Conservation (phyloP, 2,888 invertebrate species). For the Mechanitis mazaeus region DNA sequence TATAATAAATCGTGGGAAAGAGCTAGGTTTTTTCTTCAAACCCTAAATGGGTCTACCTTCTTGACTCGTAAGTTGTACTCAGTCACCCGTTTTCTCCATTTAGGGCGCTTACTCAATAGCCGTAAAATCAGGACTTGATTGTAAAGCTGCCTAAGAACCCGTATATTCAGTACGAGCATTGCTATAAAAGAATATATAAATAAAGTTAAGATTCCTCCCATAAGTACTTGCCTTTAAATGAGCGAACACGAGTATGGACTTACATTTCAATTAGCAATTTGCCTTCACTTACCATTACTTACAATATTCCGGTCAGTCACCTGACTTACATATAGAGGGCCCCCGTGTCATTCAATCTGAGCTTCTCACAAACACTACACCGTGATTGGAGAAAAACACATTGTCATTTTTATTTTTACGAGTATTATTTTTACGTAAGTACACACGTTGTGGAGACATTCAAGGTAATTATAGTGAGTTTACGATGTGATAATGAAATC, state of each 20-base stretch:
- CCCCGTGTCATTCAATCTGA: constrained; percentile 15
- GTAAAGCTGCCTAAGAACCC: constrained; percentile 20
- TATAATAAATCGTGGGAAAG: constrained; percentile 8
- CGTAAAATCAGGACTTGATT: constrained; percentile 26
- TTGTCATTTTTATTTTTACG: not conserved
- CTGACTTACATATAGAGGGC: constrained; percentile 25
- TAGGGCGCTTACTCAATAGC: constrained; percentile 24
- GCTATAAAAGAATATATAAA: constrained; percentile 12
- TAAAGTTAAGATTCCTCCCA: constrained; percentile 9
- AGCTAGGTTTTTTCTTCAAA: constrained; percentile 9
- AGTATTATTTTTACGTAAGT: no score
- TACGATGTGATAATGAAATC: no score
- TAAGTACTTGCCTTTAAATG: constrained; percentile 23
- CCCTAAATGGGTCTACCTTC: constrained; percentile 13
- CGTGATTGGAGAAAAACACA: constrained; percentile 1
- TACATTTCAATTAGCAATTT: constrained; percentile 36
- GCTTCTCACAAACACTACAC: not conserved
- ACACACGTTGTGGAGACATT: no score
- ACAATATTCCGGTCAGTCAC: constrained; percentile 37
- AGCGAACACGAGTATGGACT: constrained; percentile 29
- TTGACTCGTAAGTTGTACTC: constrained; percentile 13
- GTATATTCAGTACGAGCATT: constrained; percentile 16
- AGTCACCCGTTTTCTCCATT: constrained; percentile 17
- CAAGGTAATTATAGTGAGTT: no score
- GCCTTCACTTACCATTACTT: constrained; percentile 31